phyloP scores from a whole-genome alignment of 2,888 invertebrate species.

The Yponomeuta sedellus region DNA sequence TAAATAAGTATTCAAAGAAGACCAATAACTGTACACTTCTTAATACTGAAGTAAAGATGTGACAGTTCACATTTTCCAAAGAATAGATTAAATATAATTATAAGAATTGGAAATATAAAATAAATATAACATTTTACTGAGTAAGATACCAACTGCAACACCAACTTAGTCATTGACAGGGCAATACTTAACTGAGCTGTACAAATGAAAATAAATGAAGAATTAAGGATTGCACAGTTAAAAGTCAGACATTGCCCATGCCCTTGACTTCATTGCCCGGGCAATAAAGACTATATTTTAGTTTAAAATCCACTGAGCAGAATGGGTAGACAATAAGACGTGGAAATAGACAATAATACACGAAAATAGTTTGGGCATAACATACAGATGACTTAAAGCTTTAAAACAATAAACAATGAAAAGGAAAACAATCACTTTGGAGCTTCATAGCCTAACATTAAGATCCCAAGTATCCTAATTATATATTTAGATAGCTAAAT shows the following conservation, averaged over 20 bases:
- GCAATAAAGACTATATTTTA: background rate
- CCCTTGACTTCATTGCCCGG: background rate
- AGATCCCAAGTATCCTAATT: conserved; percentile 44
- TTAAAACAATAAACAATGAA: conserved; percentile 19
- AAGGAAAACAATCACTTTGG: conserved; percentile 44
- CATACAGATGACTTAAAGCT: conserved; percentile 16
- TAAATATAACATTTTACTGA: too few species aligned
- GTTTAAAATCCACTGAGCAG: background rate
- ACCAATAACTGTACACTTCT: conserved; percentile 39
- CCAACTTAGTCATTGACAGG: background rate
- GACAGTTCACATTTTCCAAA: conserved; percentile 34
- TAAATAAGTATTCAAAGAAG: background rate
- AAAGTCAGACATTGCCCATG: background rate
- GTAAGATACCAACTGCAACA: background rate
- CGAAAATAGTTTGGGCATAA: conserved; percentile 9
- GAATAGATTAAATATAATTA: conserved; percentile 13
- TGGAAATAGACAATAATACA: background rate
- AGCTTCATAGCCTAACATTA: conserved; percentile 60
- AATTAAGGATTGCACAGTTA: background rate
- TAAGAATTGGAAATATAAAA: background rate
- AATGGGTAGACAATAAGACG: background rate
- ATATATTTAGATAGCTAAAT: conserved; percentile 61
- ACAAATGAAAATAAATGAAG: background rate
- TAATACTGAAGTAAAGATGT: conserved; percentile 51
- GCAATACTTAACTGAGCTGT: background rate